A percentile compares a stretch with the other conserved stretches of the same genome.
These are phyloP conservation scores for Pemphigus obesinymphae DNA, from an alignment of 1,140 invertebrate species.

Conservation along the genomic window DNA sequence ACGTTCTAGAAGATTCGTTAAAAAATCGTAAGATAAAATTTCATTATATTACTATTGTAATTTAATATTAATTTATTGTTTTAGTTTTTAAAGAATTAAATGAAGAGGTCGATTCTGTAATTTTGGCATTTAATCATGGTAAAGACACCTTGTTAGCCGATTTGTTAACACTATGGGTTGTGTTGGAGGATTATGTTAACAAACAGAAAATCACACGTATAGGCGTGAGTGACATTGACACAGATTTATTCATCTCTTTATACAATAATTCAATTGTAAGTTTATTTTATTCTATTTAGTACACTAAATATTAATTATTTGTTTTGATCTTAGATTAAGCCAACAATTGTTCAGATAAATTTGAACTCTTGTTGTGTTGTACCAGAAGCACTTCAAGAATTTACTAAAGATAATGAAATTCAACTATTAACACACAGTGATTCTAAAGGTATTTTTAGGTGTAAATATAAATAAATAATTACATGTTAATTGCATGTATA, in stretches of 20 bases:
- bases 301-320: background rate
- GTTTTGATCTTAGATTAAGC: slow-evolving; percentile 62
- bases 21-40: slow-evolving; percentile 3
- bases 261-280: slow-evolving; percentile 69
- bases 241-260: slow-evolving; percentile 68
- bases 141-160: slow-evolving; percentile 53
- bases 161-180: slow-evolving; percentile 67
- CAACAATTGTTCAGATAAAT: slow-evolving; percentile 91
- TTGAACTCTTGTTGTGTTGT: slow-evolving; percentile 93
- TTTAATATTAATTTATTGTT: slow-evolving; percentile 46
- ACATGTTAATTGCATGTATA: background rate
- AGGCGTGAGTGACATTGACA: slow-evolving; percentile 86
- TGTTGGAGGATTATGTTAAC: slow-evolving; percentile 65
- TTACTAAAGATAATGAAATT: slow-evolving; percentile 84
- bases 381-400: slow-evolving; percentile 79
- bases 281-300: background rate
- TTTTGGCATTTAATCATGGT: slow-evolving; percentile 59
- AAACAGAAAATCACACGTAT: slow-evolving; percentile 65
- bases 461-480: background rate
- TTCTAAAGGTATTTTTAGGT: slow-evolving; percentile 65
- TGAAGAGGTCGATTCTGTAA: slow-evolving; percentile 67
- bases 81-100: slow-evolving; percentile 68
- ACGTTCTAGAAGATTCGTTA: slow-evolving; percentile 7
- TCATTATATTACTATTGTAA: background rate
- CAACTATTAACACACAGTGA: slow-evolving; percentile 94